These are phyloP conservation scores for Tangara arthus DNA, from an alignment of 2,797 vertebrate genomes.

Conservation along the genomic window DNA sequence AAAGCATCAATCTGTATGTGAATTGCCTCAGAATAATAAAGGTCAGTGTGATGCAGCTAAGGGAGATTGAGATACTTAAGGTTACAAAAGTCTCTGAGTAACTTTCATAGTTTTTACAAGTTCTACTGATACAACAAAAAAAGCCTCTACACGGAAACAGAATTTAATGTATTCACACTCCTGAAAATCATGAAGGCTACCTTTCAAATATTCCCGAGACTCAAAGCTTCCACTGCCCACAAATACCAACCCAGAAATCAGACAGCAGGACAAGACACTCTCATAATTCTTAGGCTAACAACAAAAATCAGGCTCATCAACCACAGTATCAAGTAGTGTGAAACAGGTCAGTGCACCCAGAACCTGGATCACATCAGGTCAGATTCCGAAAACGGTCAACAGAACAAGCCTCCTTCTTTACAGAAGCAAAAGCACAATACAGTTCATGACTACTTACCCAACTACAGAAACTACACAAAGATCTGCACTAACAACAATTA, in stretches of 20 bases:
- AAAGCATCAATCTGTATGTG: conserved; percentile 68
- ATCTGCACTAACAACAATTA: not conserved
- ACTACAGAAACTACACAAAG: not conserved
- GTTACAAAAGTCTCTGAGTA: too few species aligned
- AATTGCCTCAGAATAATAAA: conserved; percentile 69
- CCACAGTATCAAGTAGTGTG: not conserved
- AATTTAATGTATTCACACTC: not conserved
- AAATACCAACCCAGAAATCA: conserved; percentile 35
- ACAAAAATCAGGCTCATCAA: not conserved
- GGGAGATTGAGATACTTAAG: too few species aligned
- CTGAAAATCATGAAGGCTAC: not conserved
- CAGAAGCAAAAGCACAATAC: not conserved
- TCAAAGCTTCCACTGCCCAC: not conserved
- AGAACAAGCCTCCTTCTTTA: not conserved
- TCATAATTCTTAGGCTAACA: not conserved
- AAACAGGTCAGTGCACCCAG: not conserved
- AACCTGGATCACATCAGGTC: conserved; percentile 61
- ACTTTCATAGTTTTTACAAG: conserved; percentile 63
- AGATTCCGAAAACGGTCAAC: not conserved
- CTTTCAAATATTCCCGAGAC: not conserved
- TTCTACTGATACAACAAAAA: not conserved
- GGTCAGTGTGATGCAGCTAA: conserved; percentile 56
- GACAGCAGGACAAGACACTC: not conserved
- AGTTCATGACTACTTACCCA: not conserved
- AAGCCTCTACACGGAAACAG: not conserved